These are phyloP conservation scores for Coregonus suidteri DNA, from an alignment of 2,797 vertebrate species.

Conservation along the genomic window DNA sequence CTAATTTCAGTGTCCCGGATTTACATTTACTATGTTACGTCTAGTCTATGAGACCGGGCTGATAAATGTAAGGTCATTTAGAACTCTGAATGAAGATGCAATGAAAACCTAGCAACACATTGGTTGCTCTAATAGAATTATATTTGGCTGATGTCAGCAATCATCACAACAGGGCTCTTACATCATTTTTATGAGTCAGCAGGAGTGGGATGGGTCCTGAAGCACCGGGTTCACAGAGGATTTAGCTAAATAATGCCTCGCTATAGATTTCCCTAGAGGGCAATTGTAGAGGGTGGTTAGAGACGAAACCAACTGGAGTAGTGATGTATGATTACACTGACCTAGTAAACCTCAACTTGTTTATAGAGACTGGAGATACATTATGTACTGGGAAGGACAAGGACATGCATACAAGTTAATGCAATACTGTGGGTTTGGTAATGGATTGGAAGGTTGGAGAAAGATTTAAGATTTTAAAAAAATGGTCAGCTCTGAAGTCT, in stretches of 20 bases:
- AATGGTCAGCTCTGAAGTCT: no score
- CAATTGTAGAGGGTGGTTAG: conserved; percentile 55
- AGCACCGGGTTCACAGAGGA: conserved; percentile 40
- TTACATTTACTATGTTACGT: no score
- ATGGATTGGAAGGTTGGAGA: no score
- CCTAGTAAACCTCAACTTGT: conserved; percentile 2
- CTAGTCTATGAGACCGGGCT: no score
- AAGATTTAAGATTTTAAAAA: no score
- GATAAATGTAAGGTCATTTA: conserved; percentile 68
- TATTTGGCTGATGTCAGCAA: conserved; percentile 73
- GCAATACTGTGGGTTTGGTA: no score
- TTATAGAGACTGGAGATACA: neutral
- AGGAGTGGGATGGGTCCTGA: conserved; percentile 48
- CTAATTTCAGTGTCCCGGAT: no score
- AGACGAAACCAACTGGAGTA: conserved; percentile 39
- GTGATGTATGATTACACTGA: conserved; percentile 34
- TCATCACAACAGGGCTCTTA: conserved; percentile 46
- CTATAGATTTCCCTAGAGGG: conserved; percentile 67
- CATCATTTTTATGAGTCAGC: conserved; percentile 75
- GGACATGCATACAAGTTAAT: no score
- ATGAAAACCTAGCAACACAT: conserved; percentile 67
- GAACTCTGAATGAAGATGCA: conserved; percentile 62
- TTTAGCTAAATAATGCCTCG: conserved; percentile 59
- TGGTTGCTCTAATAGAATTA: conserved; percentile 67
- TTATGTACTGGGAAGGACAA: no score